Evolutionary conservation across 2,888 invertebrate species (phyloP).

Genomic region (Prosapia bicincta): DNA sequence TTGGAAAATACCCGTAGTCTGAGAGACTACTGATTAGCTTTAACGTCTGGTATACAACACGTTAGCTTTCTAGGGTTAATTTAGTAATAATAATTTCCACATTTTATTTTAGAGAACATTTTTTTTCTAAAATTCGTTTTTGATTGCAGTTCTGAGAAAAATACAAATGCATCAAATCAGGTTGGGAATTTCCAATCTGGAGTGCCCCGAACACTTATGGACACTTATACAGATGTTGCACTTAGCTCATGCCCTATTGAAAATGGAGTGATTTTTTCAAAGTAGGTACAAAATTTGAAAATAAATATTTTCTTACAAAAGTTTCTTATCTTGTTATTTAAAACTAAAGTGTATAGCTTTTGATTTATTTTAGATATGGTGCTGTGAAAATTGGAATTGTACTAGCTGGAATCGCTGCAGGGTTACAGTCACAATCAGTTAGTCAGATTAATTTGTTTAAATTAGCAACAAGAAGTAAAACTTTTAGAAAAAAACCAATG

Average conservation of each 20-base stretch:
- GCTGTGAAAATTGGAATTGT: conserved; percentile 64
- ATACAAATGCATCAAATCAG: background rate
- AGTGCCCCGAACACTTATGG: background rate
- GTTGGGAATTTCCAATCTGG: background rate
- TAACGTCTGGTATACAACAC: too few species aligned
- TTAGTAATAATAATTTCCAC: background rate
- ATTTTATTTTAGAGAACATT: too few species aligned
- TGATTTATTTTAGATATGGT: conserved; percentile 54
- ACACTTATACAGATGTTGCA: background rate
- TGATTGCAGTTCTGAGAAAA: background rate
- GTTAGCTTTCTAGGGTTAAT: too few species aligned
- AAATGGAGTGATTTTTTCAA: conserved; percentile 60
- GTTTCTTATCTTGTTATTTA: background rate
- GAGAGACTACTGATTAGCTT: too few species aligned
- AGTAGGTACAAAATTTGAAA: conserved; percentile 42
- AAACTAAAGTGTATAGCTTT: background rate
- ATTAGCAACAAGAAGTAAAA: conserved; percentile 9
- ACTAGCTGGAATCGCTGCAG: conserved; percentile 72
- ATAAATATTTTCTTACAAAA: background rate
- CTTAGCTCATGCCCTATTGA: conserved; percentile 57
- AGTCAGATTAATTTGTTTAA: conserved; percentile 34
- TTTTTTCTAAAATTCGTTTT: background rate
- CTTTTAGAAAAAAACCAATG: background rate
- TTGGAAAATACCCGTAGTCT: too few species aligned
- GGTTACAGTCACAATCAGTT: conserved; percentile 60